These are phyloP conservation scores for Phenganax subtilis DNA, from an alignment of 92 coral and sea anemone genomes.

Conservation along the genomic window DNA sequence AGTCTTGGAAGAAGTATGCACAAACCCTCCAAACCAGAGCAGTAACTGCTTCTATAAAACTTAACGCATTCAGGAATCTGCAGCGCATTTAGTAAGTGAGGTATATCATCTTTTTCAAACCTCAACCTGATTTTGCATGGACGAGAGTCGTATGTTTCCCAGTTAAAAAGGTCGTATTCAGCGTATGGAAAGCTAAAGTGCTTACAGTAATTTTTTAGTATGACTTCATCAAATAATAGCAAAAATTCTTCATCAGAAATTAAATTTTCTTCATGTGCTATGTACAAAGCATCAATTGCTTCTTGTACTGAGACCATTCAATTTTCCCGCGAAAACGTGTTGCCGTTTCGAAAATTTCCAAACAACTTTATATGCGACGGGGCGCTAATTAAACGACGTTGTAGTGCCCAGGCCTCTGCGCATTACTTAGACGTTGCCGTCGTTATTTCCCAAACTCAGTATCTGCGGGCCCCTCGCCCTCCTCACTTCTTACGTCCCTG, in stretches of 20 bases:
- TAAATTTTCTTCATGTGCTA: slow-evolving; percentile 29
- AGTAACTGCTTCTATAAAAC: background rate
- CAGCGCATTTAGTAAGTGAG: slow-evolving; percentile 30
- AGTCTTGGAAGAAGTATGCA: slow-evolving; percentile 39
- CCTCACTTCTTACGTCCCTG: no score
- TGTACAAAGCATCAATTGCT: background rate
- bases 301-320: no score
- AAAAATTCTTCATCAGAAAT: slow-evolving; percentile 39
- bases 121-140: slow-evolving; percentile 24
- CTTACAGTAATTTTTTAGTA: slow-evolving; percentile 16
- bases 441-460: no score
- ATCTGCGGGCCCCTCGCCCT: no score
- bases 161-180: slow-evolving; percentile 19
- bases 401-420: no score
- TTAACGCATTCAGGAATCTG: slow-evolving; percentile 25
- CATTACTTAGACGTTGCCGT: no score
- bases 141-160: slow-evolving; percentile 13
- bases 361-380: no score
- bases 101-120: slow-evolving; percentile 31
- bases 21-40: slow-evolving; percentile 11
- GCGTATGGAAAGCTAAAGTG: slow-evolving; percentile 28
- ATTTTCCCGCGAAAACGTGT: no score
- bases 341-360: no score
- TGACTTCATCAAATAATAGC: slow-evolving; percentile 12
- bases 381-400: no score